Percentiles rank a stretch among this genome's conserved stretches.
phyloP scores from a whole-genome alignment of 2,888 invertebrate genomes.

The Thera obeliscata region DNA sequence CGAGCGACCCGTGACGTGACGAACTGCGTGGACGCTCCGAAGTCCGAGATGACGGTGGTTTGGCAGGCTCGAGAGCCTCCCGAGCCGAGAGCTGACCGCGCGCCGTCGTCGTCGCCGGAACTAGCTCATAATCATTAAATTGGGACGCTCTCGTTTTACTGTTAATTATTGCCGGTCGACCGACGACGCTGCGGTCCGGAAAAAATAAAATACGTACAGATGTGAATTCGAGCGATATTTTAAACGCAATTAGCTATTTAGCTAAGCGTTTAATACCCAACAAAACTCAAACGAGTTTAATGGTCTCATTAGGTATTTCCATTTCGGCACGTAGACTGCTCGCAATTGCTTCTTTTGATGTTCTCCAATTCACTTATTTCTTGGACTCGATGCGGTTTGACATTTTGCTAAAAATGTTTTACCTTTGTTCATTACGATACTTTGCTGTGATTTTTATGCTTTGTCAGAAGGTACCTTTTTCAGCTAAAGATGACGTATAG shows the following conservation, averaged over 20 bases:
- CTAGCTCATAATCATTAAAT: slow-evolving; percentile 76
- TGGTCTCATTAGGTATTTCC: slow-evolving; percentile 46
- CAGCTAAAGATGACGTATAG: not conserved
- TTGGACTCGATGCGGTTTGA: slow-evolving; percentile 18
- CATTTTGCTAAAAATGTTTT: slow-evolving; percentile 18
- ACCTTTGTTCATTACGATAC: slow-evolving; percentile 10
- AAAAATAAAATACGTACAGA: slow-evolving; percentile 54
- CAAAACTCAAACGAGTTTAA: slow-evolving; percentile 51
- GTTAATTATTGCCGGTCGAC: slow-evolving; percentile 66
- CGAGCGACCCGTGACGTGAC: slow-evolving; percentile 14
- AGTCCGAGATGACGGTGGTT: not conserved
- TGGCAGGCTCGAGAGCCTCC: slow-evolving; percentile 1
- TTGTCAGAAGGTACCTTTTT: not conserved
- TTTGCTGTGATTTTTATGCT: slow-evolving; percentile 11
- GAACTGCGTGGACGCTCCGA: not conserved
- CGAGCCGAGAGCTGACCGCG: slow-evolving; percentile 48
- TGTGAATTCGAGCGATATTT: slow-evolving; percentile 57
- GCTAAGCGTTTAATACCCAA: slow-evolving; percentile 48
- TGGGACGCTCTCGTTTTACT: slow-evolving; percentile 68
- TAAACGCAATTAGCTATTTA: slow-evolving; percentile 55
- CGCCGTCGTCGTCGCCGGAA: slow-evolving; percentile 69
- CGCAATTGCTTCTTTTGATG: slow-evolving; percentile 42
- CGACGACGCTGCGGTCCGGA: slow-evolving; percentile 53
- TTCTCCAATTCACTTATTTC: slow-evolving; percentile 32
- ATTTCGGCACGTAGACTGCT: slow-evolving; percentile 41